A percentile compares a stretch with the other conserved stretches of the same genome.
Conservation (phyloP, 1,140 invertebrate species). For the Oreohelix idahoensis region DNA sequence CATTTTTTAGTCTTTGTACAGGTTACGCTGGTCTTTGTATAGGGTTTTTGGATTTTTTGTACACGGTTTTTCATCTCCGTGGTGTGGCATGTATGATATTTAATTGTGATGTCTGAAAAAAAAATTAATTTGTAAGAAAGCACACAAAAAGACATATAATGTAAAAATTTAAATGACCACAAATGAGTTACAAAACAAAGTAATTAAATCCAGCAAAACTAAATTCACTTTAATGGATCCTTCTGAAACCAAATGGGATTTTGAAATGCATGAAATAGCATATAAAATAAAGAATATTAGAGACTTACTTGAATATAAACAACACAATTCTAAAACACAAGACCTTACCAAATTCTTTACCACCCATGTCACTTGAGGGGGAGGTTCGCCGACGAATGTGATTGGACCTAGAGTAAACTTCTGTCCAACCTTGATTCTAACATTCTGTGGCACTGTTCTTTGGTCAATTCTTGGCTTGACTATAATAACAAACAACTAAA, state of each 20-base stretch:
- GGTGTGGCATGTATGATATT: too few relatives aligned
- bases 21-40: too few relatives aligned
- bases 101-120: too few relatives aligned
- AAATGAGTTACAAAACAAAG: too few relatives aligned
- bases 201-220: too few relatives aligned
- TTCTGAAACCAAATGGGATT: neutral
- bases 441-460: slow-evolving; percentile 82
- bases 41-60: too few relatives aligned
- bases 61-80: too few relatives aligned
- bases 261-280: neutral
- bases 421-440: slow-evolving; percentile 95
- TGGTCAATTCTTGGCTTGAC: slow-evolving; percentile 94
- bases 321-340: neutral
- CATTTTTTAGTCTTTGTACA: too few relatives aligned
- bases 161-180: too few relatives aligned
- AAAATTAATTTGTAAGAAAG: too few relatives aligned
- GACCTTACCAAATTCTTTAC: slow-evolving; percentile 65
- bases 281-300: neutral
- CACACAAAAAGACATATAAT: too few relatives aligned
- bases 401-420: slow-evolving; percentile 91
- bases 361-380: slow-evolving; percentile 77
- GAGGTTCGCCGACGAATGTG: slow-evolving; percentile 90
- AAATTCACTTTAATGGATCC: too few relatives aligned
- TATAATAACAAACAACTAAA: slow-evolving; percentile 64
- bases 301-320: neutral